phyloP scores from a whole-genome alignment of 2,888 invertebrate species.

The Celastrina argiolus region DNA sequence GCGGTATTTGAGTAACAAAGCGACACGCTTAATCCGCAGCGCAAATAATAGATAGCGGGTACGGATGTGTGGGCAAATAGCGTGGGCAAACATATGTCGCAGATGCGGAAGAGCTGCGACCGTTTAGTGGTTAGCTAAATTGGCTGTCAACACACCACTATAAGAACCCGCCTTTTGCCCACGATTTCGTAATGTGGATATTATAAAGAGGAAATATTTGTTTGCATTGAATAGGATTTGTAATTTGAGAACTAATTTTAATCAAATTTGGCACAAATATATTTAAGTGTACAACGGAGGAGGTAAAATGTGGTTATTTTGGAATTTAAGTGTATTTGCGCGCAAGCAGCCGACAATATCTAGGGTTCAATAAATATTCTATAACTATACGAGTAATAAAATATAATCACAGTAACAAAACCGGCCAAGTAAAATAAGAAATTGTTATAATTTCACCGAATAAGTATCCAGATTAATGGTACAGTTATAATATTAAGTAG shows the following conservation, averaged over 20 bases:
- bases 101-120: constrained; percentile 37
- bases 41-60: constrained; percentile 59
- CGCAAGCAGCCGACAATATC: too few relatives aligned
- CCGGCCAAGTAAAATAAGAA: neutral
- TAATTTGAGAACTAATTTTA: too few relatives aligned
- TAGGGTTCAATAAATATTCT: too few relatives aligned
- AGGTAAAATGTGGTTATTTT: too few relatives aligned
- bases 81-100: constrained; percentile 46
- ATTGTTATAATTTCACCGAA: constrained; percentile 15
- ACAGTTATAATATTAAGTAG: constrained; percentile 24
- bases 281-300: neutral
- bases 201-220: too few relatives aligned
- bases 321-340: too few relatives aligned
- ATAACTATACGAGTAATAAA: neutral
- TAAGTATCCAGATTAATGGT: constrained; percentile 6
- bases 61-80: constrained; percentile 58
- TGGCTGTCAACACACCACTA: constrained; percentile 32
- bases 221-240: too few relatives aligned
- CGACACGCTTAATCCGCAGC: constrained; percentile 51
- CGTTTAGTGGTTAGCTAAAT: constrained; percentile 40
- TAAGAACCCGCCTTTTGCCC: constrained; percentile 19
- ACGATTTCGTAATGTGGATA: constrained; percentile 4
- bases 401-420: neutral
- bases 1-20: constrained; percentile 45
- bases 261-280: neutral